Evolutionary conservation across 2,888 invertebrate genomes (phyloP).

Genomic region (Lasioglossum marginatum): DNA sequence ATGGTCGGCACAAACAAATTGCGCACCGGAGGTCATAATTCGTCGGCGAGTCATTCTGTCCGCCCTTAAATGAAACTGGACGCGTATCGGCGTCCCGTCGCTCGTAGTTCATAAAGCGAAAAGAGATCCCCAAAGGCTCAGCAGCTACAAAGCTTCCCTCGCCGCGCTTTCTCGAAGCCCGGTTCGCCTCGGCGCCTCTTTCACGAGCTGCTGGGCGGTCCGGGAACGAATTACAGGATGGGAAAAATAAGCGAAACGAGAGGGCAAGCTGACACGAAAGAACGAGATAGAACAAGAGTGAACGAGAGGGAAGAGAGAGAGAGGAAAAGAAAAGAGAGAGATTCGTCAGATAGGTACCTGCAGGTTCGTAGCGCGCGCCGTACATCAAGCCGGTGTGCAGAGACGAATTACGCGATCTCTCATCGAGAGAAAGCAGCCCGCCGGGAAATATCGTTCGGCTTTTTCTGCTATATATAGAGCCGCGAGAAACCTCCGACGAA

Average conservation of each 20-base stretch:
- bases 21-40: not conserved
- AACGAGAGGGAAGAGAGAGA: too few species aligned
- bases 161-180: not conserved
- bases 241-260: slow-evolving; percentile 21
- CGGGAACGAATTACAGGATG: slow-evolving; percentile 16
- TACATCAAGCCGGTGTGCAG: slow-evolving; percentile 7
- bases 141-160: slow-evolving; percentile 15
- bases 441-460: slow-evolving; percentile 38
- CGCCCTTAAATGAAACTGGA: not conserved
- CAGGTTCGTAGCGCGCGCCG: not conserved
- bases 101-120: not conserved
- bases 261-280: not conserved
- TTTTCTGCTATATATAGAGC: slow-evolving; percentile 8
- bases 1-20: not conserved
- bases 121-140: not conserved
- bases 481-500: slow-evolving; percentile 9
- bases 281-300: not conserved
- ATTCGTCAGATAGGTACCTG: not conserved
- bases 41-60: not conserved
- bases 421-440: slow-evolving; percentile 39
- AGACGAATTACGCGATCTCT: slow-evolving; percentile 38
- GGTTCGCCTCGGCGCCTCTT: not conserved
- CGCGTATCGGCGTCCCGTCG: not conserved
- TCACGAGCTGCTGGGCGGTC: not conserved
- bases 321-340: not conserved